A percentile compares a stretch with the other conserved stretches of the same genome.
Conservation (phyloP, 2,888 invertebrate genomes). For the Drosophila subsilvestris region DNA sequence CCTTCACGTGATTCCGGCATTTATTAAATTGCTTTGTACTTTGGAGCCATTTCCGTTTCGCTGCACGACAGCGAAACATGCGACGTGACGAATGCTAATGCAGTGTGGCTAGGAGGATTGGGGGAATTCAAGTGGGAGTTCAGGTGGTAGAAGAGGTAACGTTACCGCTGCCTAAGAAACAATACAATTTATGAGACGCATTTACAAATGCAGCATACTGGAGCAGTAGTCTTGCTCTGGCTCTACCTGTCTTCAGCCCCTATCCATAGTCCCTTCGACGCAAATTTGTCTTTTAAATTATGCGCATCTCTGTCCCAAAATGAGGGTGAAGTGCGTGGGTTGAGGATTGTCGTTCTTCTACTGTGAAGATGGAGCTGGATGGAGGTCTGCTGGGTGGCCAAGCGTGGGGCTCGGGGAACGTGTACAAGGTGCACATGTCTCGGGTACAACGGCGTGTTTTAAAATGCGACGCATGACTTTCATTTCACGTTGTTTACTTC, state of each 20-base stretch:
- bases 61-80: conserved; percentile 70
- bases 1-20: conserved; percentile 80
- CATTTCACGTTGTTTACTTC: conserved; percentile 78
- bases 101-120: conserved; percentile 4
- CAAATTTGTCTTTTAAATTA: conserved; percentile 77
- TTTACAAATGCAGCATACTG: conserved; percentile 67
- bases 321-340: neutral
- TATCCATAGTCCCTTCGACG: conserved; percentile 39
- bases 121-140: neutral
- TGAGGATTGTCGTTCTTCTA: too few relatives aligned
- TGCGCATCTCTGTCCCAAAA: conserved; percentile 65
- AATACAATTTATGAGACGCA: conserved; percentile 71
- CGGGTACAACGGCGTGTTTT: conserved; percentile 60
- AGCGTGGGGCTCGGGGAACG: conserved; percentile 18
- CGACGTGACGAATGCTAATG: conserved; percentile 70
- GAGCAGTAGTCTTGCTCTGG: neutral
- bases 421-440: conserved; percentile 24
- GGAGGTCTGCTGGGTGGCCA: neutral
- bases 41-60: conserved; percentile 75
- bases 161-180: conserved; percentile 31
- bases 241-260: conserved; percentile 1
- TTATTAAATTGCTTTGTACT: conserved; percentile 79
- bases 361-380: neutral
- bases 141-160: conserved; percentile 5
- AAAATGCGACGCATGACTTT: conserved; percentile 78